phyloP scores from a whole-genome alignment of 2,888 invertebrate species.

The Cryptus viduatorius region DNA sequence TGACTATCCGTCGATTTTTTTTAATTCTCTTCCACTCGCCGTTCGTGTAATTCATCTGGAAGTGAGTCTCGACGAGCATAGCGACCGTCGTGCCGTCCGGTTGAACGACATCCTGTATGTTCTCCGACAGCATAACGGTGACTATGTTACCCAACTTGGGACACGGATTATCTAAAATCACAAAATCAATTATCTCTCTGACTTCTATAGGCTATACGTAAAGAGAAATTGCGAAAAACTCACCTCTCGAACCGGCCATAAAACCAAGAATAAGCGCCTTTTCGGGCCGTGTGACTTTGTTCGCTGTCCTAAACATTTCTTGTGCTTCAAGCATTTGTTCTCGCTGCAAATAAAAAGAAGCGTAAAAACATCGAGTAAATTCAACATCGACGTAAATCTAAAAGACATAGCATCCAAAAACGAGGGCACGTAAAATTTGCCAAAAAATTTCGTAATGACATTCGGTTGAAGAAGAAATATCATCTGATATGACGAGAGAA shows the following conservation, averaged over 20 bases:
- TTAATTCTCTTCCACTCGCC: conserved; percentile 99
- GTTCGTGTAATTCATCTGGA: conserved; percentile 99
- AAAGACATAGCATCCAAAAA: background rate
- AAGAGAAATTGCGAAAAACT: conserved; percentile 45
- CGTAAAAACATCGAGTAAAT: conserved; percentile 42
- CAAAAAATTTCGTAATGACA: background rate
- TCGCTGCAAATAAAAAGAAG: conserved; percentile 88
- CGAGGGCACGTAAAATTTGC: background rate
- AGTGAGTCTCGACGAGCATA: conserved; percentile 96
- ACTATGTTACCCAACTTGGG: conserved; percentile 98
- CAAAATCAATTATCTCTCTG: conserved; percentile 46
- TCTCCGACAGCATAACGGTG: conserved; percentile 97
- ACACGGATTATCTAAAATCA: conserved; percentile 94
- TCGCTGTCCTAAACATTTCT: conserved; percentile 98
- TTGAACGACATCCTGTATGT: conserved; percentile 94
- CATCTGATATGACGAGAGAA: too few species aligned
- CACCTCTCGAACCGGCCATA: conserved; percentile 98
- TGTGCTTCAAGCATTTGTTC: conserved; percentile 99
- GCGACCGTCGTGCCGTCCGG: conserved; percentile 92
- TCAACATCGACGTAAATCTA: background rate
- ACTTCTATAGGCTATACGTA: background rate
- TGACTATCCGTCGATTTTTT: conserved; percentile 92
- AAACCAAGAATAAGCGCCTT: conserved; percentile 99
- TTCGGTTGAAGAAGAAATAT: too few species aligned
- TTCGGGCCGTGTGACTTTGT: conserved; percentile 97